phyloP scores from a whole-genome alignment of 2,113 vertebrate genomes.

The Vombatus ursinus region DNA sequence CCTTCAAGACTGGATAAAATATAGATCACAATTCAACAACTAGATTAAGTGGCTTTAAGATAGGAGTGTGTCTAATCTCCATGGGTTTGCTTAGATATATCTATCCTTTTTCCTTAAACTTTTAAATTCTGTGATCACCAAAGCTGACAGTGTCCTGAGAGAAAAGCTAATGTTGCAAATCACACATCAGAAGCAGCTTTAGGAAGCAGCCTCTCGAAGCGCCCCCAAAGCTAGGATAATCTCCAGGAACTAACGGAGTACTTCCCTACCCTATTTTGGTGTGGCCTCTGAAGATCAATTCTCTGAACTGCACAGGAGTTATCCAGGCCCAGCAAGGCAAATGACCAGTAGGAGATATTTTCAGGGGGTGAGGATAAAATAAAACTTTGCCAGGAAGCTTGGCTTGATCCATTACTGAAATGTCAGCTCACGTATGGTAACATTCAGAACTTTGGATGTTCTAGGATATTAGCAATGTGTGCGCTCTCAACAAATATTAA shows the following conservation, averaged over 20 bases:
- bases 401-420: not conserved
- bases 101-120: not conserved
- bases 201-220: not conserved
- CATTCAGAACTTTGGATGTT: not conserved
- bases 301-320: not conserved
- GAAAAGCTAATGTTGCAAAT: not conserved
- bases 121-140: not conserved
- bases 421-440: not conserved
- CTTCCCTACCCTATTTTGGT: not conserved
- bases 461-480: fast-evolving
- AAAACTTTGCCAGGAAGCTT: not conserved
- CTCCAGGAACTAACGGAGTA: not conserved
- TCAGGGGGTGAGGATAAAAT: not conserved
- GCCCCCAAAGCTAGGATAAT: not conserved
- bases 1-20: not conserved
- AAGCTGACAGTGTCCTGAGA: not conserved
- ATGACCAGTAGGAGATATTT: not conserved
- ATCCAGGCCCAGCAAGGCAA: not conserved
- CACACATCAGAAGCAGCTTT: not conserved
- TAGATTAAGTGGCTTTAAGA: not conserved
- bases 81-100: not conserved
- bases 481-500: fast-evolving
- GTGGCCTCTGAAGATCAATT: not conserved
- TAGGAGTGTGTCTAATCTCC: not conserved
- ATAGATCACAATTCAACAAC: not conserved